These are phyloP conservation scores for Alouatta caraya DNA, from an alignment of 2,797 vertebrate genomes.

Conservation along the genomic window DNA sequence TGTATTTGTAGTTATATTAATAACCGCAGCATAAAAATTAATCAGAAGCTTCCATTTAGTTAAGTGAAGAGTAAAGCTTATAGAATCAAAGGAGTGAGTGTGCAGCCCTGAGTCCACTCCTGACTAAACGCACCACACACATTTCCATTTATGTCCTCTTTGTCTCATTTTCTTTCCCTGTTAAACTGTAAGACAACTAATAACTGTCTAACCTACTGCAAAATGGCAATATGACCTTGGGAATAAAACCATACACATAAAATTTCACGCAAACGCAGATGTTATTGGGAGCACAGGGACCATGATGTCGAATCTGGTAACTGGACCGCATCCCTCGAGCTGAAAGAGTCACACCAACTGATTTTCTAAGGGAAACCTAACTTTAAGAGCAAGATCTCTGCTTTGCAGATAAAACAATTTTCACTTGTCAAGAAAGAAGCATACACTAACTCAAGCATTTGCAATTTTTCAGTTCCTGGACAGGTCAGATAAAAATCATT, in stretches of 20 bases:
- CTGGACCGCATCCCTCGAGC: neutral
- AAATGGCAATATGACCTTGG: neutral
- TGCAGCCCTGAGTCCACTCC: neutral
- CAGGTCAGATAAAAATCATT: constrained; percentile 46
- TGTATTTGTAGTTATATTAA: neutral
- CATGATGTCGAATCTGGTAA: neutral
- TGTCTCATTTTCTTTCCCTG: neutral
- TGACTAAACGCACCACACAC: neutral
- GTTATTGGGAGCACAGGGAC: neutral
- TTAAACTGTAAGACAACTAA: neutral
- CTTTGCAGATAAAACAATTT: constrained; percentile 11
- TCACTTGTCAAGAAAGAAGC: neutral
- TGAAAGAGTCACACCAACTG: neutral
- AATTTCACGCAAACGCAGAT: neutral
- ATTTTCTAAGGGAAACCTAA: neutral
- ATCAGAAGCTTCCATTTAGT: neutral
- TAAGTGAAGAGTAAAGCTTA: neutral
- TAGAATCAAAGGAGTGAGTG: neutral
- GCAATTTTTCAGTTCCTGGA: neutral
- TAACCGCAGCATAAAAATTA: neutral
- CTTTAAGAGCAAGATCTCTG: neutral
- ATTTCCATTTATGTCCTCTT: neutral
- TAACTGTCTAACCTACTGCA: neutral
- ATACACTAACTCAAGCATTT: neutral
- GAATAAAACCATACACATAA: neutral